Conservation (phyloP, 2,113 vertebrate genomes). For the Anoplopoma fimbria region DNA sequence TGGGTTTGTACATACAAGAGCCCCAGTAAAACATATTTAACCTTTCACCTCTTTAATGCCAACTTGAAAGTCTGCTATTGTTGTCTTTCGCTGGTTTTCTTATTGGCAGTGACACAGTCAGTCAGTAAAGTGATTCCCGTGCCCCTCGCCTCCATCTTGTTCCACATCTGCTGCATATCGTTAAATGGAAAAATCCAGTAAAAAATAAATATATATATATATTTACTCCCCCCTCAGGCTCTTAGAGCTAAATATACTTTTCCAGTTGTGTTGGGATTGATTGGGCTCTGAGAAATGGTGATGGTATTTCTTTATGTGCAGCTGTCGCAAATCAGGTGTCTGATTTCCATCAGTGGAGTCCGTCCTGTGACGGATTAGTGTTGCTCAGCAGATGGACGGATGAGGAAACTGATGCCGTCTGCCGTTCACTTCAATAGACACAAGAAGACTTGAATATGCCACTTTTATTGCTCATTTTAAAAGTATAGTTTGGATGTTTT, state of each 20-base stretch:
- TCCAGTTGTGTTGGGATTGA: slow-evolving; percentile 51
- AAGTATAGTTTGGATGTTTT: not conserved
- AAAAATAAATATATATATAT: slow-evolving; percentile 67
- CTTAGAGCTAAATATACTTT: slow-evolving; percentile 71
- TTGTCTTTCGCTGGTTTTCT: slow-evolving; percentile 29
- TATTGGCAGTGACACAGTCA: slow-evolving; percentile 39
- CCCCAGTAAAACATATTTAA: slow-evolving; percentile 40
- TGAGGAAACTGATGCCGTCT: slow-evolving; percentile 5
- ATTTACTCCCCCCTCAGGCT: slow-evolving; percentile 58
- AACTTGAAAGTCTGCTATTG: slow-evolving; percentile 43
- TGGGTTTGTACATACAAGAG: slow-evolving; percentile 22
- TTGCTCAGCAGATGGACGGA: slow-evolving; percentile 13
- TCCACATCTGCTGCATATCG: slow-evolving; percentile 79
- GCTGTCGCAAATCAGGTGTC: slow-evolving; percentile 72
- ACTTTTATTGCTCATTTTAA: not conserved
- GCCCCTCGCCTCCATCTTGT: slow-evolving; percentile 35
- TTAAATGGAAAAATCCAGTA: slow-evolving; percentile 72
- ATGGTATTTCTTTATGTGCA: slow-evolving; percentile 55
- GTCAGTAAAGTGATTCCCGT: slow-evolving; percentile 45
- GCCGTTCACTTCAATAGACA: not conserved
- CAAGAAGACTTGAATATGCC: not conserved
- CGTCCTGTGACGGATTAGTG: slow-evolving; percentile 54
- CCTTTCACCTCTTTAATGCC: slow-evolving; percentile 35
- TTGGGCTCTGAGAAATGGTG: slow-evolving; percentile 42
- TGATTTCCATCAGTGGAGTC: slow-evolving; percentile 65